Conservation (phyloP, 2,113 vertebrate genomes). For the Mustela lutreola region DNA sequence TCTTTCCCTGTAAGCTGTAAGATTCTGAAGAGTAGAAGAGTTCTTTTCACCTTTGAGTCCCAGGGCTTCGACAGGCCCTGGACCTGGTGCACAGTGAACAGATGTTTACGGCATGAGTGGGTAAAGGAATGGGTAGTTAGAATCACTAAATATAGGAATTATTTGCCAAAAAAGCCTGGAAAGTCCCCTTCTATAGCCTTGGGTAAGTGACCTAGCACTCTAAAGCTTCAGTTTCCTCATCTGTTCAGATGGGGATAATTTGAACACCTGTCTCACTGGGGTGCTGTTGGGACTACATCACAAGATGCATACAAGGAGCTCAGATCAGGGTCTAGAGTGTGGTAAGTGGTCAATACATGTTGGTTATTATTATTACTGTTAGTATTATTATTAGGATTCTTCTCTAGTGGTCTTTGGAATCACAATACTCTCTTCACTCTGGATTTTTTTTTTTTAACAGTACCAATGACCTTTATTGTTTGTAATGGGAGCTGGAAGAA, state of each 20-base stretch:
- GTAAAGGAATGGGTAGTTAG: background rate
- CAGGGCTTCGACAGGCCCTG: background rate
- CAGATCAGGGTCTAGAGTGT: background rate
- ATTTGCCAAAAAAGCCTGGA: background rate
- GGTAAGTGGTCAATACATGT: background rate
- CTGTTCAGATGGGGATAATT: background rate
- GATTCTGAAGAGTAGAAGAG: background rate
- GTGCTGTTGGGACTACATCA: background rate
- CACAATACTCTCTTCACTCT: background rate
- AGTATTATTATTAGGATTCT: background rate
- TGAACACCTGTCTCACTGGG: background rate
- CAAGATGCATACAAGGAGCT: background rate
- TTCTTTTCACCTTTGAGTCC: background rate
- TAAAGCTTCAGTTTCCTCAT: background rate
- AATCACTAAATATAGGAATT: background rate
- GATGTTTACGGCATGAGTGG: background rate
- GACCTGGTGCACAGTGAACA: background rate
- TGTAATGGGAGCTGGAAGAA: background rate
- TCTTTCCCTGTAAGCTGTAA: background rate
- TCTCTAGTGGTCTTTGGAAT: background rate
- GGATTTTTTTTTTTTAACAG: background rate
- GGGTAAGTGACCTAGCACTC: background rate
- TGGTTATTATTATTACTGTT: background rate
- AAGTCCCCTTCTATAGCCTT: background rate
- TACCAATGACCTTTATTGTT: background rate